These are phyloP conservation scores for Scaptomyza reducta DNA, from an alignment of 2,888 invertebrate genomes.

Conservation along the genomic window DNA sequence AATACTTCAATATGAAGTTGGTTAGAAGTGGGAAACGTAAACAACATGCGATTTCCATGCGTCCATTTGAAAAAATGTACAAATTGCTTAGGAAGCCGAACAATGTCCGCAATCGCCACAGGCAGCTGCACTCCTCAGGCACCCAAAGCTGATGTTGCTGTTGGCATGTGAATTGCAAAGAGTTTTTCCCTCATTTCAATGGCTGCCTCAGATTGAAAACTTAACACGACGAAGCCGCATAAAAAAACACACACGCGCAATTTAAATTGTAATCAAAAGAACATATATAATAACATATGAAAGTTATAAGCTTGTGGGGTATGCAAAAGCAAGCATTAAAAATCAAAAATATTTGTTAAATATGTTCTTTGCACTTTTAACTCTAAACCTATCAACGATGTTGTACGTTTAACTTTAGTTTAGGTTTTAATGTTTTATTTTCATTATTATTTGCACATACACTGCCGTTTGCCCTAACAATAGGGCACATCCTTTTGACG, in stretches of 20 bases:
- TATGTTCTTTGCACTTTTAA: too few relatives aligned
- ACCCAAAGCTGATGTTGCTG: neutral
- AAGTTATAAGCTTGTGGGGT: neutral
- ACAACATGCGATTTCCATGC: slow-evolving; percentile 1
- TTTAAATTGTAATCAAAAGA: slow-evolving; percentile 1
- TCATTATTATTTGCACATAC: slow-evolving; percentile 2
- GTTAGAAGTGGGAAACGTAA: neutral
- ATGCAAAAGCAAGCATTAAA: neutral
- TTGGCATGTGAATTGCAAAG: slow-evolving; percentile 8
- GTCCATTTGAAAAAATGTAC: slow-evolving; percentile 11
- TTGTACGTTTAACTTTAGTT: too few relatives aligned
- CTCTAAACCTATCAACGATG: too few relatives aligned
- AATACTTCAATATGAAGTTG: slow-evolving; percentile 10
- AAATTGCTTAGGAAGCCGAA: slow-evolving; percentile 56
- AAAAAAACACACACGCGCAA: slow-evolving; percentile 3
- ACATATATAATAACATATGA: neutral
- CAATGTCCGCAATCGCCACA: slow-evolving; percentile 33
- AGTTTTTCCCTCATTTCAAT: slow-evolving; percentile 29
- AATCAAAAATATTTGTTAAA: too few relatives aligned
- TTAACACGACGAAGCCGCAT: slow-evolving; percentile 43
- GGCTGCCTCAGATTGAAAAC: slow-evolving; percentile 55
- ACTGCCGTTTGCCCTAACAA: neutral
- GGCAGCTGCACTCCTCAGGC: neutral
- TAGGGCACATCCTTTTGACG: neutral
- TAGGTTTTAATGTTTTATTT: too few relatives aligned